Conservation (phyloP, 2,888 invertebrate species). For the Gortyna flavago region DNA sequence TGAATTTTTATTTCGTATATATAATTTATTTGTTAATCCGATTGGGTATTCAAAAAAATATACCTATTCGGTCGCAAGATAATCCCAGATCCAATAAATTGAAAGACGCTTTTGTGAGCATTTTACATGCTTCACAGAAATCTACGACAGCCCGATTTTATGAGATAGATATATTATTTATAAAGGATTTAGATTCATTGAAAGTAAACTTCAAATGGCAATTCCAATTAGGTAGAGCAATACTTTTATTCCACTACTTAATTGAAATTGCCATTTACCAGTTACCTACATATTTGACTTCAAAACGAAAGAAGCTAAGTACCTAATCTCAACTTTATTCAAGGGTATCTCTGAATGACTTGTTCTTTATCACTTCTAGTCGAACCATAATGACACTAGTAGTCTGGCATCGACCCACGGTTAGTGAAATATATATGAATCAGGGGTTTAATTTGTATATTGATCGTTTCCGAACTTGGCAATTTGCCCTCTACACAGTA, state of each 20-base stretch:
- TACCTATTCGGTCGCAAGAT: constrained; percentile 54
- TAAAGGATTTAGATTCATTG: not conserved
- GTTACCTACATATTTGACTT: not conserved
- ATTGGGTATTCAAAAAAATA: constrained; percentile 54
- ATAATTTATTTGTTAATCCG: constrained; percentile 62
- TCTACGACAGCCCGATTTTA: constrained; percentile 23
- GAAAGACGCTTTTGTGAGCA: constrained; percentile 59
- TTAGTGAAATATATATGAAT: constrained; percentile 58
- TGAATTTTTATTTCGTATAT: constrained; percentile 31
- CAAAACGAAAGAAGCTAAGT: not conserved
- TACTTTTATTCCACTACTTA: not conserved
- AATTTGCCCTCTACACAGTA: constrained; percentile 52
- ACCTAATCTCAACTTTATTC: not conserved
- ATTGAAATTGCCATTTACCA: no score
- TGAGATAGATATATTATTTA: not conserved
- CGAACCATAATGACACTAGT: constrained; percentile 27
- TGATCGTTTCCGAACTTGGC: constrained; percentile 61
- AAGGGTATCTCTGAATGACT: not conserved
- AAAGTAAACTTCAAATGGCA: not conserved
- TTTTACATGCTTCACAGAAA: constrained; percentile 48
- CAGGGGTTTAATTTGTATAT: constrained; percentile 63
- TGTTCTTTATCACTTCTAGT: not conserved
- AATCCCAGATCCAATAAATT: constrained; percentile 64
- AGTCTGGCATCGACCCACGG: constrained; percentile 51
- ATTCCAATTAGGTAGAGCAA: not conserved